Conservation (phyloP, 1,140 invertebrate species). For the Atta colombica region DNA sequence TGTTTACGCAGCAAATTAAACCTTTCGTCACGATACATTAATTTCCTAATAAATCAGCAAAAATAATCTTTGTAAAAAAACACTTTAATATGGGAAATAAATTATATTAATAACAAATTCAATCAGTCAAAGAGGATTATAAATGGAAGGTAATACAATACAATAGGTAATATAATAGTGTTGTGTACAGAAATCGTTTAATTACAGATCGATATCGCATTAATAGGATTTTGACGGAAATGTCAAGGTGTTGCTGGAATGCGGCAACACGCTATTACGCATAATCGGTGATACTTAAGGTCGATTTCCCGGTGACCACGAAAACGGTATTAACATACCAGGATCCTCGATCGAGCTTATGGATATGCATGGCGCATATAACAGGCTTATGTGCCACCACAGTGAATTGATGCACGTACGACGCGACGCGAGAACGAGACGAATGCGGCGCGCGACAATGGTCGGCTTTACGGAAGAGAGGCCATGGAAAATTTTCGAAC, state of each 20-base stretch:
- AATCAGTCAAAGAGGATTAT: not conserved
- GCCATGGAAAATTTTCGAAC: conserved; percentile 63
- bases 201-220: conserved; percentile 26
- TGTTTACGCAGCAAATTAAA: conserved; percentile 22
- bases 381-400: conserved; percentile 55
- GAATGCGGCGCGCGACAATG: conserved; percentile 36
- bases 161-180: not conserved
- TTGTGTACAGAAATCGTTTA: not conserved
- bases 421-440: conserved; percentile 17
- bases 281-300: conserved; percentile 36
- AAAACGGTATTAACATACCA: conserved; percentile 61
- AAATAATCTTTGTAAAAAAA: conserved; percentile 14
- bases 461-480: not conserved
- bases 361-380: conserved; percentile 66
- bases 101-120: not conserved
- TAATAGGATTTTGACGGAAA: conserved; percentile 6
- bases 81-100: not conserved
- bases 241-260: not conserved
- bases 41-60: not conserved
- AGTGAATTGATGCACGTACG: conserved; percentile 64
- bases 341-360: conserved; percentile 54
- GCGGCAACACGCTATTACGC: not conserved
- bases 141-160: not conserved
- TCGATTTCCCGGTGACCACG: conserved; percentile 53
- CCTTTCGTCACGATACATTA: not conserved